Evolutionary conservation across 2,797 vertebrate genomes (phyloP).

Genomic region (Coregonus ussuriensis): DNA sequence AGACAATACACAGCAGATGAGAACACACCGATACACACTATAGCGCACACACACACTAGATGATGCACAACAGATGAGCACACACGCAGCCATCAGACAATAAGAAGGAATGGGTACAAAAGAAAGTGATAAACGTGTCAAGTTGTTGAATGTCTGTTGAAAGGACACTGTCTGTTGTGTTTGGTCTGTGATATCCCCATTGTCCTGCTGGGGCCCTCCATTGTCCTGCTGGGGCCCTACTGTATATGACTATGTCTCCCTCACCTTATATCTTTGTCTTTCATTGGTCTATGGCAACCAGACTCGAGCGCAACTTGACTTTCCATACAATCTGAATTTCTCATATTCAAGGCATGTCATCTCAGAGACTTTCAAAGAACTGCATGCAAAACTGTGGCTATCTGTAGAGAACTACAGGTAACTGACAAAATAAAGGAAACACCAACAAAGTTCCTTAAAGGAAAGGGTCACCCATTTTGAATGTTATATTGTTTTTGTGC

Average conservation of each 20-base stretch:
- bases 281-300: background rate
- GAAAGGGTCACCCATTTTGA: too few relatives aligned
- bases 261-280: background rate
- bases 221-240: background rate
- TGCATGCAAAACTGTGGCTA: background rate
- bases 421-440: too few relatives aligned
- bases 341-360: too few relatives aligned
- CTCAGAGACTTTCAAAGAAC: too few relatives aligned
- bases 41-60: too few relatives aligned
- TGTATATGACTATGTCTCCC: background rate
- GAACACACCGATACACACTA: too few relatives aligned
- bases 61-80: background rate
- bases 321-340: too few relatives aligned
- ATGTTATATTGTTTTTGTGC: too few relatives aligned
- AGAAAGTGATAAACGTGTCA: background rate
- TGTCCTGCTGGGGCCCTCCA: too few relatives aligned
- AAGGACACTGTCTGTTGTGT: background rate
- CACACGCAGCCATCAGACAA: background rate
- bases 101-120: background rate
- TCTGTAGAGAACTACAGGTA: background rate
- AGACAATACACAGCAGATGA: background rate
- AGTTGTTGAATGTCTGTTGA: background rate
- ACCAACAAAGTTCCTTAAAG: too few relatives aligned
- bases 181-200: background rate
- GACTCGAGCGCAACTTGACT: too few relatives aligned